Conservation (phyloP, 2,113 vertebrate species). For the Cephalopterus ornatus region DNA sequence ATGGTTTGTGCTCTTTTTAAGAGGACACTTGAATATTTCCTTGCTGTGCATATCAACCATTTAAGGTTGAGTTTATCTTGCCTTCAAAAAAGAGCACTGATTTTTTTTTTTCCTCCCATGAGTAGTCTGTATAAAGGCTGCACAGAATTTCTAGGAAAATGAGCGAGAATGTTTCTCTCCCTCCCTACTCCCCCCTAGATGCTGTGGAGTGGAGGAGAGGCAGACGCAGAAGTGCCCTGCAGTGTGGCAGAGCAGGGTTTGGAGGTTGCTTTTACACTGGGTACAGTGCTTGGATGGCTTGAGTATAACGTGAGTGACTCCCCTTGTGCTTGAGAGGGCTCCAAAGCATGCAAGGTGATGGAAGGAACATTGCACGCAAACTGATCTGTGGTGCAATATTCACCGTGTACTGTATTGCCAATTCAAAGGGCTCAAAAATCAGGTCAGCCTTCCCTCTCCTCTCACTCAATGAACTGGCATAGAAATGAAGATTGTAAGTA, state of each 20-base stretch:
- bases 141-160: neutral
- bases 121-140: neutral
- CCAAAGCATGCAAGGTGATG: neutral
- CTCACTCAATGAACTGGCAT: neutral
- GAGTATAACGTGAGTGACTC: neutral
- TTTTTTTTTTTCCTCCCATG: neutral
- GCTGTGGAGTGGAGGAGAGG: neutral
- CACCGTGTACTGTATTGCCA: neutral
- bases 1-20: neutral
- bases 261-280: neutral
- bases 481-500: slow-evolving; percentile 42
- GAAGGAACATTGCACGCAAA: neutral
- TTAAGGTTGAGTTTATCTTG: neutral
- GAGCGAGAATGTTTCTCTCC: neutral
- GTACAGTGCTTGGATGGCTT: neutral
- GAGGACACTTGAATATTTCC: neutral
- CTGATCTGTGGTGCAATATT: slow-evolving; percentile 1
- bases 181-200: neutral
- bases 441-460: slow-evolving; percentile 6
- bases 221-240: neutral
- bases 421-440: slow-evolving; percentile 38
- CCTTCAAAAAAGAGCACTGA: neutral
- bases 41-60: neutral
- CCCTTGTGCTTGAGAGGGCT: neutral
- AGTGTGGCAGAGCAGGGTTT: neutral